Evolutionary conservation across 2,888 invertebrate species (phyloP), one percentile per base, ranked within the genome.

Genomic region (Protophormia terraenovae): DNA sequence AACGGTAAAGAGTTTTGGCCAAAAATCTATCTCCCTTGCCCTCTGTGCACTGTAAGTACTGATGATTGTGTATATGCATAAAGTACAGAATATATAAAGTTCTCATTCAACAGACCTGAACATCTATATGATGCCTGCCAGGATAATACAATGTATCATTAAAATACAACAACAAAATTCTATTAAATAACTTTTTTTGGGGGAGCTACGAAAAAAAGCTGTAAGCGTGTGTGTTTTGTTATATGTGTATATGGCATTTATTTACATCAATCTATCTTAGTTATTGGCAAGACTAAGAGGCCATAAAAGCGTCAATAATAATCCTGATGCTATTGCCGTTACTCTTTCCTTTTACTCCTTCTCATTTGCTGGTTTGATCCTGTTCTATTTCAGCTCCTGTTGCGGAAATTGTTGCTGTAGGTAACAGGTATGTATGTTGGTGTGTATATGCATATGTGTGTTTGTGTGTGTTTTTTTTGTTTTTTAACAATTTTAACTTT

Each of bases 261-360:
- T n/a, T n/a, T 29, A 47, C 66, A 60, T 60, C 27, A 67, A 73
- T 80, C 73, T 73, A 67, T 80, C 38, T 73, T 67, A 24, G 73
- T 60, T 73, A 73, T 80, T 73, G 80, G 66, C 73, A 80, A 47
- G 55, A 67, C 80, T 50, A 60, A 73, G 58, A 67, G 73, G 47
- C 80, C 72, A 80, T 73, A 73, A 80, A 80, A 58, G 73, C 58
- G 73, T 73, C 80, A 73, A 80, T 80, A 80, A 80, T 66, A 73
- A 66, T 78, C 50, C 69, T 62, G 62, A 24, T 66, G 41, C 2
- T 38, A 22, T 41, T 75, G 27, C 27, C 38, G 29, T 47, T 29
- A 22, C 35, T 38, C n/a, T n/a, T n/a, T n/a, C n/a, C n/a, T n/a
- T n/a, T n/a, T n/a, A n/a, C n/a, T n/a, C n/a, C n/a, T 50, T 10